Evolutionary conservation across 2,888 invertebrate species (phyloP).

Genomic region (Cosmorhoe ocellata): DNA sequence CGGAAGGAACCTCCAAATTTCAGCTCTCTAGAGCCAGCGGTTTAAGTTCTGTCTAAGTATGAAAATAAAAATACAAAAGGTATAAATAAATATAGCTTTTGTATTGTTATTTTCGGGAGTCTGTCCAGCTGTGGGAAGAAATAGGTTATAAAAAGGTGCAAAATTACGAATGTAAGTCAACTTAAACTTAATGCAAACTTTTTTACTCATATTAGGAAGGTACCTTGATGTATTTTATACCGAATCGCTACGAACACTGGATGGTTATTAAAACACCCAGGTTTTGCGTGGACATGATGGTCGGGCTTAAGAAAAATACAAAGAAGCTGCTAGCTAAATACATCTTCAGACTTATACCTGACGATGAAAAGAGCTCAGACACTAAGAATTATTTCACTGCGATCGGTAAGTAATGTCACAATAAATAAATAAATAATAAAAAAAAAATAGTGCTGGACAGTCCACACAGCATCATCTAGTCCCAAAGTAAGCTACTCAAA

Average conservation of each 20-base stretch:
- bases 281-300: conserved; percentile 13
- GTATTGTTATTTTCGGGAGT: too few species aligned
- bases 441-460: too few species aligned
- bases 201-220: conserved; percentile 11
- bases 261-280: background rate
- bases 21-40: too few species aligned
- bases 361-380: background rate
- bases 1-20: too few species aligned
- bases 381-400: conserved; percentile 1
- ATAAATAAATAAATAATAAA: background rate
- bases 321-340: background rate
- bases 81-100: too few species aligned
- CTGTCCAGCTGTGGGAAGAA: too few species aligned
- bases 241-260: conserved; percentile 12
- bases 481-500: too few species aligned
- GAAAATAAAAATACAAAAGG: too few species aligned
- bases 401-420: conserved; percentile 9
- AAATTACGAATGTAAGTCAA: too few species aligned
- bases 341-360: background rate
- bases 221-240: background rate
- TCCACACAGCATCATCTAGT: too few species aligned
- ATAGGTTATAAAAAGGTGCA: too few species aligned
- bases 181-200: background rate
- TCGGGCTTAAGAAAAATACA: background rate
- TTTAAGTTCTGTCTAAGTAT: too few species aligned